Conservation (phyloP, 1,140 invertebrate species). For the Drosophila nasuta region DNA sequence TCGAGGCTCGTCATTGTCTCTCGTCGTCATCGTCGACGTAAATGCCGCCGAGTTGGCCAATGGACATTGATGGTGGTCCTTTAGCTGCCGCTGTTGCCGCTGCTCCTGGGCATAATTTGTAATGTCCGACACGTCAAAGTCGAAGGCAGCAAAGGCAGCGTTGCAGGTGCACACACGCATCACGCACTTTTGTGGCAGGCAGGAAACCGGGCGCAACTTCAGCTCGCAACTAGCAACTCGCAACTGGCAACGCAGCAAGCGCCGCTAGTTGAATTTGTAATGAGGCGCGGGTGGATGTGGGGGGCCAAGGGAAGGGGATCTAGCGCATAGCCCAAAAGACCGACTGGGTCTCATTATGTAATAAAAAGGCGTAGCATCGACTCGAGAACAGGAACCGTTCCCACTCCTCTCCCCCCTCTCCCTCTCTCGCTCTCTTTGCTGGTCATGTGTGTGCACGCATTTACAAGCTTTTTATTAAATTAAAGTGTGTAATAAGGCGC, state of each 20-base stretch:
- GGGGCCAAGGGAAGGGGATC: not conserved
- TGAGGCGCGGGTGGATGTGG: slow-evolving; percentile 43
- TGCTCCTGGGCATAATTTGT: slow-evolving; percentile 77
- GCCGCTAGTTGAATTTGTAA: slow-evolving; percentile 71
- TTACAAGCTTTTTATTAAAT: slow-evolving; percentile 83
- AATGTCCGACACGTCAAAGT: slow-evolving; percentile 77
- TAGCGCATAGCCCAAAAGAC: slow-evolving; percentile 34
- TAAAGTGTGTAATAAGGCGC: slow-evolving; percentile 80
- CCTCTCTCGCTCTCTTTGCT: not conserved
- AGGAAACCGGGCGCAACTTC: slow-evolving; percentile 54
- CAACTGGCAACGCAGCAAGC: slow-evolving; percentile 43
- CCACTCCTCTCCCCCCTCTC: not conserved
- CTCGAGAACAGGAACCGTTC: slow-evolving; percentile 13
- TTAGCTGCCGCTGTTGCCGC: slow-evolving; percentile 29
- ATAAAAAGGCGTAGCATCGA: slow-evolving; percentile 74
- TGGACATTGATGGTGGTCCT: slow-evolving; percentile 78
- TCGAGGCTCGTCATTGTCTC: slow-evolving; percentile 71
- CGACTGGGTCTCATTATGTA: slow-evolving; percentile 69
- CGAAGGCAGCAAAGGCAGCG: slow-evolving; percentile 22
- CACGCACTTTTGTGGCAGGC: slow-evolving; percentile 70
- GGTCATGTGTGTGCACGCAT: slow-evolving; percentile 67
- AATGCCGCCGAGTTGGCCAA: slow-evolving; percentile 32
- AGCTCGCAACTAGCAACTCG: not conserved
- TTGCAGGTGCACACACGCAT: slow-evolving; percentile 65
- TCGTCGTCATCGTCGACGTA: not conserved